Conservation (phyloP, 53 echinoderm and acorn worm genomes). For the Luidia sarsii region DNA sequence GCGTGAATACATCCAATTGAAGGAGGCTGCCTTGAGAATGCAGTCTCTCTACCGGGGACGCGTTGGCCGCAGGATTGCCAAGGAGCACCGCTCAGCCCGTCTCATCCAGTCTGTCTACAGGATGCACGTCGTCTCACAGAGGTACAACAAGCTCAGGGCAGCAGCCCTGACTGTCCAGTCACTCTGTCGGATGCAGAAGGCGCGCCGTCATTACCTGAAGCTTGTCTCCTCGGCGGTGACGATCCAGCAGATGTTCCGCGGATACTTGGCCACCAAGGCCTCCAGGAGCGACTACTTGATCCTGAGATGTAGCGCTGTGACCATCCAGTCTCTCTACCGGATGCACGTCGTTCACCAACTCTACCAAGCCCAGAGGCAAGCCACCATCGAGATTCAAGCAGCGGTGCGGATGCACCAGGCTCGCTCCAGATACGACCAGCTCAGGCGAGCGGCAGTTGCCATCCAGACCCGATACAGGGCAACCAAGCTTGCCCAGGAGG, state of each 20-base stretch:
- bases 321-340: conserved; percentile 63
- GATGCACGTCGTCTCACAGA: conserved; percentile 36
- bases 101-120: conserved; percentile 76
- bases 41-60: conserved; percentile 61
- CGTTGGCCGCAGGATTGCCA: conserved; percentile 35
- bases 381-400: conserved; percentile 56
- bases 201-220: conserved; percentile 14
- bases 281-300: conserved; percentile 20
- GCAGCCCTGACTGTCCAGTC: conserved; percentile 61
- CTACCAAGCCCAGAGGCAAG: conserved; percentile 31
- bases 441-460: conserved; percentile 30
- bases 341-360: conserved; percentile 25
- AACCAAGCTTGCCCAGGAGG: neutral
- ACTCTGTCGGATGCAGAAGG: conserved; percentile 38
- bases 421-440: neutral
- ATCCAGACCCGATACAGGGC: conserved; percentile 67
- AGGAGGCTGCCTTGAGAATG: conserved; percentile 53
- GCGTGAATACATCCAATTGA: conserved; percentile 27
- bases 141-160: neutral
- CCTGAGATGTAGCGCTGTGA: conserved; percentile 36
- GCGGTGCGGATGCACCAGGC: conserved; percentile 43
- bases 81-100: conserved; percentile 63
- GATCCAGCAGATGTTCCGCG: conserved; percentile 60
- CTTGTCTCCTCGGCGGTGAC: conserved; percentile 5
- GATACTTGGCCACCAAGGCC: conserved; percentile 10